phyloP scores from a whole-genome alignment of 2,113 vertebrate species.

The Corythornis cristatus region DNA sequence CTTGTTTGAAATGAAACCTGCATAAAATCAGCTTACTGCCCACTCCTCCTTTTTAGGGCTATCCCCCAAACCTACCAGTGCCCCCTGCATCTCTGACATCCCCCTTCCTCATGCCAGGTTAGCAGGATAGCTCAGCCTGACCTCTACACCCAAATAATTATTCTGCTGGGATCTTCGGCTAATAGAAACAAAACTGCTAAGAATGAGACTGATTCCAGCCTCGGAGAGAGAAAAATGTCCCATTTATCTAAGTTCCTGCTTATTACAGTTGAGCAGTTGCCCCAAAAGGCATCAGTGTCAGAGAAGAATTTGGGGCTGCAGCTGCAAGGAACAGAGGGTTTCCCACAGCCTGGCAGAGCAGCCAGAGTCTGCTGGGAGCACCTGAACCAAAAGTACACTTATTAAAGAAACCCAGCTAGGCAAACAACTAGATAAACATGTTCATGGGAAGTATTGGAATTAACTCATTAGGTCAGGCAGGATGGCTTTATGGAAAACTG shows the following conservation, averaged over 20 bases:
- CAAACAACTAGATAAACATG: not conserved
- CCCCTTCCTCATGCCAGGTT: not conserved
- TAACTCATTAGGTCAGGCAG: constrained; percentile 2
- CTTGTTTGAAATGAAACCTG: not conserved
- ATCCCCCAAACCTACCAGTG: not conserved
- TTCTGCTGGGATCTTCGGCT: not conserved
- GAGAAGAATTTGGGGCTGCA: not conserved
- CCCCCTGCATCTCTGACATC: not conserved
- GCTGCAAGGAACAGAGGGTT: not conserved
- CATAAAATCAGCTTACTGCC: not conserved
- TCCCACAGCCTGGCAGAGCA: not conserved
- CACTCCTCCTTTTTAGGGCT: not conserved
- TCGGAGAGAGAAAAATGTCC: not conserved
- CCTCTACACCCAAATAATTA: not conserved
- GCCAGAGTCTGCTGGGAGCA: not conserved
- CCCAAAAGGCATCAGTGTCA: not conserved
- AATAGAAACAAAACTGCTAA: not conserved
- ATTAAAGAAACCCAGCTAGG: not conserved
- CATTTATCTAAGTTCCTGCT: not conserved
- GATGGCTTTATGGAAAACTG: not conserved
- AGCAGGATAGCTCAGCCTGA: not conserved
- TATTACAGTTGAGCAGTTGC: not conserved
- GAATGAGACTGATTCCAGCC: not conserved
- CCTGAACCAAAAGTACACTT: not conserved
- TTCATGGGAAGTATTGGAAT: not conserved